Percentiles rank a stretch among this genome's conserved stretches.
Evolutionary conservation across 2,888 invertebrate genomes (phyloP).

Genomic region (Chaetogeoica ovagalla): DNA sequence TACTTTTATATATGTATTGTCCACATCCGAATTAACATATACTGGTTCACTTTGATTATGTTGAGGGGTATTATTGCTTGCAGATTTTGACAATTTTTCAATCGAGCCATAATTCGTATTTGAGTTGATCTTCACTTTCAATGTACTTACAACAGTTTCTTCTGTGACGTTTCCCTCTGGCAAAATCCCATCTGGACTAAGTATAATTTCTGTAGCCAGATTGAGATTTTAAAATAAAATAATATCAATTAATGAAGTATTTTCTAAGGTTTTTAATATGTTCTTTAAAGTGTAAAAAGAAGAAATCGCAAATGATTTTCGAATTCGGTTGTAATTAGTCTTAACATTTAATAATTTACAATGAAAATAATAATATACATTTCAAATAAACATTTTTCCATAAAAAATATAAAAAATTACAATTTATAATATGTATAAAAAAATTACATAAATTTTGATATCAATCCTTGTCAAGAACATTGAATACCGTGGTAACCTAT

Average conservation of each 20-base stretch:
- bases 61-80: neutral
- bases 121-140: neutral
- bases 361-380: neutral
- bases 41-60: conserved; percentile 31
- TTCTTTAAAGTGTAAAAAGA: neutral
- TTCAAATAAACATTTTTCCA: conserved; percentile 22
- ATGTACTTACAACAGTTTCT: conserved; percentile 21
- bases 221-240: conserved; percentile 18
- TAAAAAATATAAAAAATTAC: conserved; percentile 28
- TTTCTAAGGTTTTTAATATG: conserved; percentile 17
- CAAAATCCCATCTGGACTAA: conserved; percentile 14
- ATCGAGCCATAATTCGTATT: conserved; percentile 9
- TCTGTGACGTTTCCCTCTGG: conserved; percentile 4
- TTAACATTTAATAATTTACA: neutral
- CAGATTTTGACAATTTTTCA: conserved; percentile 21
- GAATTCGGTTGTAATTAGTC: neutral
- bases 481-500: conserved; percentile 37
- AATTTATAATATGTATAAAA: neutral
- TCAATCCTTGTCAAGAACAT: conserved; percentile 9
- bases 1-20: conserved; percentile 33
- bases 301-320: neutral
- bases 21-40: conserved; percentile 34
- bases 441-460: conserved; percentile 39
- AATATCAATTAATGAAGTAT: neutral
- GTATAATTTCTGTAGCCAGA: conserved; percentile 37